Conservation (phyloP, 1,140 invertebrate genomes). For the Aradophagus sp. region DNA sequence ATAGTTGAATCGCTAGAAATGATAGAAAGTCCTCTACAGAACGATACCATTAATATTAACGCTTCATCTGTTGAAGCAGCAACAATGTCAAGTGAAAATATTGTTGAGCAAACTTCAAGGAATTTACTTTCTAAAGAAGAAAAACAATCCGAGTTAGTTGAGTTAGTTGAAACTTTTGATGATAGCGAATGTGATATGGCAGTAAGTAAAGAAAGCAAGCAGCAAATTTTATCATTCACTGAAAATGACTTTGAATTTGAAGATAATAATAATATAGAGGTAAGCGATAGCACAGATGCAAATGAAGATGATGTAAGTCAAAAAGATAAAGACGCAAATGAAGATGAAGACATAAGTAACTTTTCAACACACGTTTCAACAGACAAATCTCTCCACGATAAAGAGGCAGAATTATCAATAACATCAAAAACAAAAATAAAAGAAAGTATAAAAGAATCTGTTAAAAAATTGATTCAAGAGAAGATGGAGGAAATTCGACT, state of each 20-base stretch:
- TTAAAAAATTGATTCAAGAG: constrained; percentile 68
- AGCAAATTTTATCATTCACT: not conserved
- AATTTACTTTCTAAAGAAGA: constrained; percentile 1
- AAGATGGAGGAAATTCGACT: constrained; percentile 64
- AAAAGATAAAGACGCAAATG: constrained; percentile 41
- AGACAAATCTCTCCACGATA: constrained; percentile 5
- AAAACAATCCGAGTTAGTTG: too few species aligned
- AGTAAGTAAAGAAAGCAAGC: constrained; percentile 19
- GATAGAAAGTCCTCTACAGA: constrained; percentile 47
- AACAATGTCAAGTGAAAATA: too few species aligned
- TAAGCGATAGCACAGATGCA: not conserved
- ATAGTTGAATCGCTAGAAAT: constrained; percentile 60
- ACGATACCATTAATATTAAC: constrained; percentile 1
- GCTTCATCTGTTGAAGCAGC: too few species aligned
- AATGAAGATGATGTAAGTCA: not conserved
- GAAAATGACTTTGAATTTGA: constrained; percentile 10
- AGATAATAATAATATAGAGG: constrained; percentile 1
- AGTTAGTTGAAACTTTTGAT: constrained; percentile 32
- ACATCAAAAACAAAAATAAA: constrained; percentile 37
- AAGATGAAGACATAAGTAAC: too few species aligned
- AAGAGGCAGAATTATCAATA: constrained; percentile 7
- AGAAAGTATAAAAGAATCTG: constrained; percentile 66
- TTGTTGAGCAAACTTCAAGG: too few species aligned
- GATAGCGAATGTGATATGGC: constrained; percentile 33
- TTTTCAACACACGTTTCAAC: constrained; percentile 12